Conservation (phyloP, 2,797 vertebrate genomes). For the Parauchenoglanis punctatus region DNA sequence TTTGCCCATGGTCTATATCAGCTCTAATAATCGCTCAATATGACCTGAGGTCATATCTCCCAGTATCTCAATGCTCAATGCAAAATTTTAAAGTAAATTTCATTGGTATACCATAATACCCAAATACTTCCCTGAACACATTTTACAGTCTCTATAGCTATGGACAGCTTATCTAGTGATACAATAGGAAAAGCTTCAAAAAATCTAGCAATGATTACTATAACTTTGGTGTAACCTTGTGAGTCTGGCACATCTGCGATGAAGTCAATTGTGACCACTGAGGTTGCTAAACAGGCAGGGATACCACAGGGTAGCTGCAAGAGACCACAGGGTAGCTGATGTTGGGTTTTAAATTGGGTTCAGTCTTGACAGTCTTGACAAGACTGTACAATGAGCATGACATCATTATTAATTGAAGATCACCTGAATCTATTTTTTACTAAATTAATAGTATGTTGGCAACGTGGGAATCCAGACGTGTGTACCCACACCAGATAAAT, state of each 20-base stretch:
- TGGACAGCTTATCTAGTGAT: no score
- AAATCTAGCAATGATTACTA: no score
- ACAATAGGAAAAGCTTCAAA: no score
- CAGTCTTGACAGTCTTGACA: background rate
- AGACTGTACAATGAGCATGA: background rate
- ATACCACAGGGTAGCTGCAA: background rate
- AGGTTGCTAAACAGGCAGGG: background rate
- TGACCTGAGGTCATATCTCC: no score
- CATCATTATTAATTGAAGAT: background rate
- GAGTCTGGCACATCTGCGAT: background rate
- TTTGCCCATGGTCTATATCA: no score
- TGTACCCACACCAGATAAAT: background rate
- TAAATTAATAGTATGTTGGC: background rate
- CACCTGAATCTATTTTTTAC: background rate
- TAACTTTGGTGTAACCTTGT: background rate
- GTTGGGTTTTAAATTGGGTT: background rate
- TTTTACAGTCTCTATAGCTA: no score
- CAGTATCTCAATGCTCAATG: no score
- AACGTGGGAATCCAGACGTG: background rate
- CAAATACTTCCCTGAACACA: no score
- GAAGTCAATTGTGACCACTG: background rate
- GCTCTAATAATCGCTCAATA: no score
- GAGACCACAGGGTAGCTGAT: background rate
- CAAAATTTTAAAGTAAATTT: no score
- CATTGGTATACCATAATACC: no score